Percentiles rank a stretch among this genome's conserved stretches.
These are phyloP conservation scores for Thomomys bottae DNA, from an alignment of 2,113 vertebrate genomes.

Conservation along the genomic window DNA sequence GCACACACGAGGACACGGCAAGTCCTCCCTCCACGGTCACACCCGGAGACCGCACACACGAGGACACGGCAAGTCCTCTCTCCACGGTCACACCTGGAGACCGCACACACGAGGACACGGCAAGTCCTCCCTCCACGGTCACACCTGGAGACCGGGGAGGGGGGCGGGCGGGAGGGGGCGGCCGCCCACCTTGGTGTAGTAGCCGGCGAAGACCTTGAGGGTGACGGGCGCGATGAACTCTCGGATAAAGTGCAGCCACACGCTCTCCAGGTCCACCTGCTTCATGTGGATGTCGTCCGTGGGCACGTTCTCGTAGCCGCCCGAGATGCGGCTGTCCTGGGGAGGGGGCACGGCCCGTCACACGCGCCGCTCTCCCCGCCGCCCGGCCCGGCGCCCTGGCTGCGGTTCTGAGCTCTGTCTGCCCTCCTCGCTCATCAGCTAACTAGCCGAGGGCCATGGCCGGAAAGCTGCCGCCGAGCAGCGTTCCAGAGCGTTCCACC, in stretches of 20 bases:
- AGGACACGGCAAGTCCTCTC: too few species aligned
- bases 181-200: conserved; percentile 94
- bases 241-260: conserved; percentile 98
- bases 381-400: too few species aligned
- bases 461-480: neutral
- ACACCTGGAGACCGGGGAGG: too few species aligned
- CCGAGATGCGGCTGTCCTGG: conserved; percentile 95
- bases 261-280: conserved; percentile 93
- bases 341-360: too few species aligned
- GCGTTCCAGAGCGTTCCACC: neutral
- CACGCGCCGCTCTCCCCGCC: too few species aligned
- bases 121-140: too few species aligned
- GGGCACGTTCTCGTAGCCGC: conserved; percentile 98
- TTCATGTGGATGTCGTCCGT: conserved; percentile 99
- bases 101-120: too few species aligned
- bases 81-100: too few species aligned
- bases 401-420: too few species aligned
- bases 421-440: neutral
- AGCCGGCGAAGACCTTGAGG: conserved; percentile 96
- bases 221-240: conserved; percentile 98
- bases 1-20: too few species aligned
- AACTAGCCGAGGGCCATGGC: neutral
- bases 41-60: too few species aligned
- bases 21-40: too few species aligned
- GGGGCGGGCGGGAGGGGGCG: neutral